Percentiles rank a stretch among this genome's conserved stretches.
phyloP scores from a whole-genome alignment of 1,140 invertebrate species.

The Augochlora pura region DNA sequence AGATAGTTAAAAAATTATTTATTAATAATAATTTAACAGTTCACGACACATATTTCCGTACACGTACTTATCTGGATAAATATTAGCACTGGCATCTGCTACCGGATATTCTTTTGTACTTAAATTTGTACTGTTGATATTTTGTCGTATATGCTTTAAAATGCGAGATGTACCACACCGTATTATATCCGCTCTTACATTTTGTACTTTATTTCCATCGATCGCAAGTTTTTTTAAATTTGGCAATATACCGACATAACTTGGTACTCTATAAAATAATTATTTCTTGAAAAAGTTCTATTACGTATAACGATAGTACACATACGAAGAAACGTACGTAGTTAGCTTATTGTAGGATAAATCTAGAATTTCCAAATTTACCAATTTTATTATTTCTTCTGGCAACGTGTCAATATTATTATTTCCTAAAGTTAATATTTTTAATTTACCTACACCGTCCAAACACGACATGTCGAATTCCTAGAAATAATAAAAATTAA shows the following conservation, averaged over 20 bases:
- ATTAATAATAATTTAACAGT: not conserved
- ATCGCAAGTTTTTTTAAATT: conserved; percentile 91
- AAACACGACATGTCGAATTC: conserved; percentile 84
- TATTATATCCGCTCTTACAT: conserved; percentile 88
- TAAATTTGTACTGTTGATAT: conserved; percentile 77
- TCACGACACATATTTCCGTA: conserved; percentile 15
- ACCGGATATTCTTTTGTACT: conserved; percentile 65
- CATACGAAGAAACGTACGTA: conserved; percentile 79
- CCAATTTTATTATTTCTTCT: conserved; percentile 87
- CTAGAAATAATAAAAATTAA: conserved; percentile 74
- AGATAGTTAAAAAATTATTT: conserved; percentile 17
- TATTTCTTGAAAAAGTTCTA: not conserved
- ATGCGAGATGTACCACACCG: conserved; percentile 90
- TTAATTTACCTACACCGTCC: conserved; percentile 85
- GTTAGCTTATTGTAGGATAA: conserved; percentile 90
- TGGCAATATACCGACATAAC: conserved; percentile 86
- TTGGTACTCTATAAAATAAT: conserved; percentile 84
- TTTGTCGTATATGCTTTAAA: conserved; percentile 89
- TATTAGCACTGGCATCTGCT: conserved; percentile 51
- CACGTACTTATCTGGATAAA: conserved; percentile 86
- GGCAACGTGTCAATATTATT: conserved; percentile 88
- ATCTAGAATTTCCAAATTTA: conserved; percentile 89
- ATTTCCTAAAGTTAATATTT: conserved; percentile 88
- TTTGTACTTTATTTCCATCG: conserved; percentile 92
- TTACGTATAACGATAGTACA: not conserved